phyloP scores from a whole-genome alignment of 37 sponge, comb jelly and placozoan genomes.

The Chondrilla cf. caribensis region DNA sequence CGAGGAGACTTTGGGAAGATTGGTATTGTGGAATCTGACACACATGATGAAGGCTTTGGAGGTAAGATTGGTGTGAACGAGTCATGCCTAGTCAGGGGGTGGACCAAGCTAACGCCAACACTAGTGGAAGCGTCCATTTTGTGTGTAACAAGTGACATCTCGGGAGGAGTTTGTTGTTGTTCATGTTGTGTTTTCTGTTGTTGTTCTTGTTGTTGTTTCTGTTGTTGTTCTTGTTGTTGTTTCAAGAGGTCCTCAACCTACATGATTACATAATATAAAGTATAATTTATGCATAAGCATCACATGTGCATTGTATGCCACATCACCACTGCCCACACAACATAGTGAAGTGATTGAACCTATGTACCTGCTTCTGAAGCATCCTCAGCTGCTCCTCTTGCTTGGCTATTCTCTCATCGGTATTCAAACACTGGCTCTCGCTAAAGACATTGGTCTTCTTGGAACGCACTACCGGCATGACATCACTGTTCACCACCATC shows the following conservation, averaged over 20 bases:
- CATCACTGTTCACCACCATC: not conserved
- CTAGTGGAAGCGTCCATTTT: slow-evolving; percentile 30
- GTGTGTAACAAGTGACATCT: not conserved
- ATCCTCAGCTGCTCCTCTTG: slow-evolving; percentile 34
- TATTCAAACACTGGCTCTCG: not conserved
- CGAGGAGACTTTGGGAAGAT: not conserved
- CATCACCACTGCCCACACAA: no score
- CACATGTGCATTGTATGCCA: no score
- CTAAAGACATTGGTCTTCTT: not conserved
- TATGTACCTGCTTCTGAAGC: slow-evolving; percentile 39
- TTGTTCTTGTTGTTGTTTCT: slow-evolving; percentile 10
- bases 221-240: not conserved
- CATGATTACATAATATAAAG: no score
- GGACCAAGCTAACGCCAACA: slow-evolving; percentile 20
- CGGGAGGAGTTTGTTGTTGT: not conserved
- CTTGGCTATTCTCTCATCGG: not conserved
- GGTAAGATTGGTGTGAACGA: not conserved
- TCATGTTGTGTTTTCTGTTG: not conserved
- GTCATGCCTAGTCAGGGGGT: not conserved
- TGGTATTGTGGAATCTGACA: no score
- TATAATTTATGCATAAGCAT: no score
- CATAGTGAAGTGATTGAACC: no score
- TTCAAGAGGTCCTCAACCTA: not conserved
- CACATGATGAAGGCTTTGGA: not conserved
- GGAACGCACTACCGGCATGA: not conserved